A percentile compares a stretch with the other conserved stretches of the same genome.
phyloP scores from a whole-genome alignment of 1,140 invertebrate genomes.

The Leptopilina clavipes region DNA sequence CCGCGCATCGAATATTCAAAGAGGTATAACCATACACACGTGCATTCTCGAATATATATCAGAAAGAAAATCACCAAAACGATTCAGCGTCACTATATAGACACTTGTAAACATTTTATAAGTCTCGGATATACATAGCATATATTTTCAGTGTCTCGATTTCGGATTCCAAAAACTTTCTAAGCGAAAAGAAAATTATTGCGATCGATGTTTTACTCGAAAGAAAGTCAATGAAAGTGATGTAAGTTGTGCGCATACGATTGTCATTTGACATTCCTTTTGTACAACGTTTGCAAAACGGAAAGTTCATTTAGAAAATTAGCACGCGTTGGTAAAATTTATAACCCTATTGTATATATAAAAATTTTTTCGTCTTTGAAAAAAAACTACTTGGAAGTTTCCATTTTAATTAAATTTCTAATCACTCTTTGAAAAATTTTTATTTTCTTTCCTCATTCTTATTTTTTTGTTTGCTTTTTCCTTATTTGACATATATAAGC shows the following conservation, averaged over 20 bases:
- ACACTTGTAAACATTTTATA: slow-evolving; percentile 36
- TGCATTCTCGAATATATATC: slow-evolving; percentile 42
- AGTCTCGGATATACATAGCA: too few relatives aligned
- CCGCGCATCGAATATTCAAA: slow-evolving; percentile 47
- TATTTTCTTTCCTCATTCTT: too few relatives aligned
- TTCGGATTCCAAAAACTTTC: slow-evolving; percentile 57
- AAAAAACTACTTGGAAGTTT: neutral
- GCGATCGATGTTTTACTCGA: slow-evolving; percentile 37
- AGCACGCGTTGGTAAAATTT: neutral
- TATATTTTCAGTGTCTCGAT: slow-evolving; percentile 52
- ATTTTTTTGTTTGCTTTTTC: neutral
- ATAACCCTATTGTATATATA: slow-evolving; percentile 15
- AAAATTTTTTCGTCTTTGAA: neutral
- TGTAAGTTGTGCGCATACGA: slow-evolving; percentile 37
- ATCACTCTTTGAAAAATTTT: neutral
- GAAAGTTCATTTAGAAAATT: slow-evolving; percentile 33
- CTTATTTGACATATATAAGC: neutral
- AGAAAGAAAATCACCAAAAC: slow-evolving; percentile 50
- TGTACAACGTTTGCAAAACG: neutral
- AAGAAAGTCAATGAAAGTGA: slow-evolving; percentile 64
- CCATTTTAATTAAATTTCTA: neutral
- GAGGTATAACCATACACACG: neutral
- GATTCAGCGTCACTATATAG: slow-evolving; percentile 38
- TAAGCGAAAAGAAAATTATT: slow-evolving; percentile 48
- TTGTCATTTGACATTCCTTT: slow-evolving; percentile 32